Percentiles rank a stretch among this genome's conserved stretches.
These are phyloP conservation scores for Heliconius ethilla DNA, from an alignment of 2,888 invertebrate species.

Conservation along the genomic window DNA sequence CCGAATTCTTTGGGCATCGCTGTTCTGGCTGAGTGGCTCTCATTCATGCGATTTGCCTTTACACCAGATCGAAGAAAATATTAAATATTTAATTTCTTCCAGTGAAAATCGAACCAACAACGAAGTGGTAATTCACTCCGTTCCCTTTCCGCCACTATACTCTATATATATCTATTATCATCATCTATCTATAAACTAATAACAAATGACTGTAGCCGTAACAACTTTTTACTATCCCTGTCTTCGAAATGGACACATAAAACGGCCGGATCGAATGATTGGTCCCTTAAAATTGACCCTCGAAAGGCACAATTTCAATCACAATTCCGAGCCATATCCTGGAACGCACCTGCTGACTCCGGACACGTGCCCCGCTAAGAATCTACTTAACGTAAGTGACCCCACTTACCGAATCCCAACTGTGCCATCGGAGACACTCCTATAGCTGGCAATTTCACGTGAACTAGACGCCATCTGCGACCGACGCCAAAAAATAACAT, in stretches of 20 bases:
- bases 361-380: constrained; percentile 75
- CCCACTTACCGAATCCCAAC: constrained; percentile 71
- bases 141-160: too few species aligned
- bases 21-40: too few species aligned
- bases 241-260: constrained; percentile 47
- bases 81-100: background rate
- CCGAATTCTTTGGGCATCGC: too few species aligned
- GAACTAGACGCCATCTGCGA: constrained; percentile 74
- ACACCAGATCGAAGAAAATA: background rate
- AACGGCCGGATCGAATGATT: constrained; percentile 47
- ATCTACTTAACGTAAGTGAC: constrained; percentile 80
- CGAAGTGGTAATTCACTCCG: too few species aligned
- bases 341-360: constrained; percentile 72
- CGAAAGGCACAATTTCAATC: constrained; percentile 72
- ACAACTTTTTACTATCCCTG: constrained; percentile 6
- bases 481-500: constrained; percentile 79
- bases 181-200: background rate
- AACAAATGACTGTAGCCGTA: background rate
- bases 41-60: background rate
- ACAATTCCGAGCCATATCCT: constrained; percentile 60
- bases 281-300: constrained; percentile 64
- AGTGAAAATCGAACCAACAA: background rate
- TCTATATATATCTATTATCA: too few species aligned
- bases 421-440: constrained; percentile 65
- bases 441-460: constrained; percentile 70